Percentiles rank a stretch among this genome's conserved stretches.
phyloP scores from a whole-genome alignment of 2,113 vertebrate genomes.

The Pardalotus punctatus region DNA sequence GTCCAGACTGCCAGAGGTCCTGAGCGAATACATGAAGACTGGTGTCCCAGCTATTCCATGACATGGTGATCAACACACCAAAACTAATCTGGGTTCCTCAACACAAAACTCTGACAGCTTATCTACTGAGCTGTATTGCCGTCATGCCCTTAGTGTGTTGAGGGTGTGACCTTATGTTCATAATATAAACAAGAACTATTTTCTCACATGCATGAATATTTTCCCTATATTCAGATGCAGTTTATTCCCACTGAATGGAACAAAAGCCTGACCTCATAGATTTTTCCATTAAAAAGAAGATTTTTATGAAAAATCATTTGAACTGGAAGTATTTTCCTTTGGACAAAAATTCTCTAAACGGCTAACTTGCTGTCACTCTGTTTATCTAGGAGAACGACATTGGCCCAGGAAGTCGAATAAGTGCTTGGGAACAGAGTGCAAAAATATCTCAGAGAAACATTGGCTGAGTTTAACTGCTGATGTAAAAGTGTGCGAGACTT shows the following conservation, averaged over 20 bases:
- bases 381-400: not conserved
- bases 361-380: not conserved
- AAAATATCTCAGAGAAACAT: not conserved
- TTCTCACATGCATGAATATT: not conserved
- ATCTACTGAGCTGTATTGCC: not conserved
- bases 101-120: not conserved
- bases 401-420: not conserved
- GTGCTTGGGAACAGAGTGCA: not conserved
- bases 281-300: not conserved
- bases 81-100: not conserved
- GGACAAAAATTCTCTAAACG: not conserved
- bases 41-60: not conserved
- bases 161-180: not conserved
- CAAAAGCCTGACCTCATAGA: not conserved
- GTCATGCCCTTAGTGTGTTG: not conserved
- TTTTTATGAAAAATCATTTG: not conserved
- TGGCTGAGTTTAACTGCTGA: not conserved
- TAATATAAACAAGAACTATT: not conserved
- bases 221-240: not conserved
- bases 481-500: not conserved
- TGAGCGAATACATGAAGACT: not conserved
- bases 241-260: slow-evolving; percentile 32
- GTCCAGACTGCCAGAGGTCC: not conserved
- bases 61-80: not conserved
- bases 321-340: not conserved